phyloP scores from a whole-genome alignment of 2,888 invertebrate genomes.

The Linnaemya vulpina region DNA sequence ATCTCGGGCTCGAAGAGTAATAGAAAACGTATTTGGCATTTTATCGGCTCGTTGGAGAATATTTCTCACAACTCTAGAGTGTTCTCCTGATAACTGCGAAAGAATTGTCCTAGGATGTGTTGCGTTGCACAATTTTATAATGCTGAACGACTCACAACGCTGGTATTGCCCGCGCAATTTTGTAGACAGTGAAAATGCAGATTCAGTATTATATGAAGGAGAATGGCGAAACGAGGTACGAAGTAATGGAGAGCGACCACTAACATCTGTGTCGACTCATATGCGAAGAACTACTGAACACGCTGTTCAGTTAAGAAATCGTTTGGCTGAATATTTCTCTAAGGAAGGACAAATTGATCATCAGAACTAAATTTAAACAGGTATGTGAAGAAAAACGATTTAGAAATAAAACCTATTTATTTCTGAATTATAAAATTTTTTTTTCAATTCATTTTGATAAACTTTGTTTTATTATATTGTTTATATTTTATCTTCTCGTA shows the following conservation, averaged over 20 bases:
- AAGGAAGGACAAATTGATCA: neutral
- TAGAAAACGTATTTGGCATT: conserved; percentile 38
- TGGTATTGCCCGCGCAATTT: conserved; percentile 28
- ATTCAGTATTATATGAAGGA: conserved; percentile 12
- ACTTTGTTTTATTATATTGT: neutral
- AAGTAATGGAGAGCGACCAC: neutral
- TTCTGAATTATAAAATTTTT: neutral
- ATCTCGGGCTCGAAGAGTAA: conserved; percentile 9
- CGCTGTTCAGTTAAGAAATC: neutral
- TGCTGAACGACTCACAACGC: conserved; percentile 12
- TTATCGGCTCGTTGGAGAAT: conserved; percentile 34
- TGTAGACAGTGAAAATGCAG: conserved; percentile 7
- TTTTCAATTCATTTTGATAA: neutral
- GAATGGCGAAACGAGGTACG: neutral
- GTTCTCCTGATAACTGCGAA: conserved; percentile 19
- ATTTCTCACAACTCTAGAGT: conserved; percentile 10
- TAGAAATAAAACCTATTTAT: neutral
- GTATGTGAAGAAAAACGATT: conserved; percentile 1
- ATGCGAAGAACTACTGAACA: conserved; percentile 15
- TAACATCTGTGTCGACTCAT: neutral
- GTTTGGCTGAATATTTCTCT: conserved; percentile 5
- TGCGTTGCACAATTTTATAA: conserved; percentile 27
- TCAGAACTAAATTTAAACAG: neutral
- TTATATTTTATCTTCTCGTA: neutral
- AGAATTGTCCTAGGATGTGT: too few relatives aligned